Evolutionary conservation across 64 coral and sea anemone genomes (phyloP).

Genomic region (Actinia equina): DNA sequence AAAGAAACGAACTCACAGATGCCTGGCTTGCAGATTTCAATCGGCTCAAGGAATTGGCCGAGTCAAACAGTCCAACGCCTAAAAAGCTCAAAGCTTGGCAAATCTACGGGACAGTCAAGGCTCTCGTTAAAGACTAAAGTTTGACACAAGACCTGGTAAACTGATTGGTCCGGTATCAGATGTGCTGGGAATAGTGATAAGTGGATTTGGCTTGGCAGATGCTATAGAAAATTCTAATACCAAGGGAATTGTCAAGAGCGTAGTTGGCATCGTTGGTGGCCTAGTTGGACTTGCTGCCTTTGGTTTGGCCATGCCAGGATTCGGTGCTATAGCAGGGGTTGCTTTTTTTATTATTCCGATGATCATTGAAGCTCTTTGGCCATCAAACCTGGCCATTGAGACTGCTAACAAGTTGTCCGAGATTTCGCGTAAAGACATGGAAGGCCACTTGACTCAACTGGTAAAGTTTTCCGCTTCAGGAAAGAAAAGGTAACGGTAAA

Average conservation of each 20-base stretch:
- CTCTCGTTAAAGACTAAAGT: conserved; percentile 29
- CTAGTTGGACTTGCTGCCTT: conserved; percentile 49
- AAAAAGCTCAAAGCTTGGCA: conserved; percentile 1
- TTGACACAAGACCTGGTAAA: conserved; percentile 8
- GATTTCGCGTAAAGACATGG: conserved; percentile 43
- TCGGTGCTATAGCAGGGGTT: conserved; percentile 25
- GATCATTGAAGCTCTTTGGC: conserved; percentile 54
- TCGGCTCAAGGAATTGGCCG: background rate
- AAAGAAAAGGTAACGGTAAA: conserved; percentile 47
- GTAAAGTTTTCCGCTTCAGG: conserved; percentile 30
- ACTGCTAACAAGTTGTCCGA: conserved; percentile 70
- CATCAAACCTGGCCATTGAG: conserved; percentile 54
- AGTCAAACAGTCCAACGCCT: conserved; percentile 12
- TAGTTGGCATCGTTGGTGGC: conserved; percentile 53
- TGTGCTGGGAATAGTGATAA: conserved; percentile 45
- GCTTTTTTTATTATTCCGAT: conserved; percentile 59
- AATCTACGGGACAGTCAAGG: conserved; percentile 2
- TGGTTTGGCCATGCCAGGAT: background rate
- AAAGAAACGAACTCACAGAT: background rate
- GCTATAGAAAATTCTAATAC: conserved; percentile 52
- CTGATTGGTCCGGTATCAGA: conserved; percentile 42
- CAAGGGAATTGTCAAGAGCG: conserved; percentile 60
- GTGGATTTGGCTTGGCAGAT: conserved; percentile 44
- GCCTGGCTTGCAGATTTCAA: conserved; percentile 24
- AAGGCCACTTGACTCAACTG: conserved; percentile 41